A percentile compares a stretch with the other conserved stretches of the same genome.
Evolutionary conservation across 2,113 vertebrate species (phyloP).

Genomic region (Phaethornis superciliosus): DNA sequence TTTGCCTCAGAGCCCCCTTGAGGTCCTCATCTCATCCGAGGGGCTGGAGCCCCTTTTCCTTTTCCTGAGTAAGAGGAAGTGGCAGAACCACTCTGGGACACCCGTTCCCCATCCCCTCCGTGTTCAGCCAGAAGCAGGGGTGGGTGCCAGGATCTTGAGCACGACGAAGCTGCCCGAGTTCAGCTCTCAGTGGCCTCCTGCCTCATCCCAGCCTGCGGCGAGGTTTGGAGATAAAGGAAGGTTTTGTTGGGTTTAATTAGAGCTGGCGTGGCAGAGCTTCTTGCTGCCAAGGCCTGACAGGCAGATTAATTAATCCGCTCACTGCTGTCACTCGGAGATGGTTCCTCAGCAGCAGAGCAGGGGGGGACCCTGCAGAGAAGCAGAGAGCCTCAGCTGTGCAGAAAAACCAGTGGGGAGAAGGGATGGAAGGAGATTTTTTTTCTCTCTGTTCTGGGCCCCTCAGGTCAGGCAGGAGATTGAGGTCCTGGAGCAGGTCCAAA

Average conservation of each 20-base stretch:
- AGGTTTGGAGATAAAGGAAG: conserved; percentile 2
- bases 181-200: neutral
- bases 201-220: neutral
- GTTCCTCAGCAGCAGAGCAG: neutral
- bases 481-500: too few relatives aligned
- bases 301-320: conserved; percentile 38
- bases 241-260: conserved; percentile 50
- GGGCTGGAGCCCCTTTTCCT: neutral
- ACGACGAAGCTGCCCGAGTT: neutral
- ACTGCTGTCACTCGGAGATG: neutral
- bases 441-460: accelerated
- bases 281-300: conserved; percentile 51
- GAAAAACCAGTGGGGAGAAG: neutral
- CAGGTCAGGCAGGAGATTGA: too few relatives aligned
- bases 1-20: accelerated
- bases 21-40: accelerated
- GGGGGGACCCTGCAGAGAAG: neutral
- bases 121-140: accelerated
- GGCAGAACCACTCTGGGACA: accelerated
- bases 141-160: neutral
- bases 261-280: conserved; percentile 19
- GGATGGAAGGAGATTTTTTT: neutral
- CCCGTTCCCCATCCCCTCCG: neutral
- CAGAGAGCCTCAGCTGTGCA: neutral
- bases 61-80: neutral